Evolutionary conservation across 2,113 vertebrate genomes (phyloP).

Genomic region (Takifugu bimaculatus): DNA sequence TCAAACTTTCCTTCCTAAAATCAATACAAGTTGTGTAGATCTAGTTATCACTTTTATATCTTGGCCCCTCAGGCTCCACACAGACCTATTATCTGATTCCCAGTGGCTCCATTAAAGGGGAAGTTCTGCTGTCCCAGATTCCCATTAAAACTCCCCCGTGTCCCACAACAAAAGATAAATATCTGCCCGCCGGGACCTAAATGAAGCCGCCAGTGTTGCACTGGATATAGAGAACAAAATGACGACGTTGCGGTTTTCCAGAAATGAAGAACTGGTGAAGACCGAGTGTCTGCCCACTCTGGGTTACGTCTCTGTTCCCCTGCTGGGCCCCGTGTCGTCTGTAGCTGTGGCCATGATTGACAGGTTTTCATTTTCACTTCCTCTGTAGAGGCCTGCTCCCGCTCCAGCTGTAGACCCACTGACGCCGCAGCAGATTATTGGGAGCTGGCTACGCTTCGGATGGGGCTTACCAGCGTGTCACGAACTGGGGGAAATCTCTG

Average conservation of each 20-base stretch:
- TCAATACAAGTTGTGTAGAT: conserved; percentile 2
- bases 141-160: conserved; percentile 41
- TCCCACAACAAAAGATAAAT: conserved; percentile 24
- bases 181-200: neutral
- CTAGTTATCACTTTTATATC: conserved; percentile 33
- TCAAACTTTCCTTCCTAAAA: neutral
- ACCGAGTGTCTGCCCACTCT: too few relatives aligned
- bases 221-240: too few relatives aligned
- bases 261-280: too few relatives aligned
- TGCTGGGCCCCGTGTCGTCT: too few relatives aligned
- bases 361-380: conserved; percentile 56
- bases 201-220: neutral
- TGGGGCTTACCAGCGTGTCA: too few relatives aligned
- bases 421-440: too few relatives aligned
- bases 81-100: conserved; percentile 52
- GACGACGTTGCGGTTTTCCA: too few relatives aligned
- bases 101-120: conserved; percentile 39
- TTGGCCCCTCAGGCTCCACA: conserved; percentile 39
- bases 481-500: too few relatives aligned
- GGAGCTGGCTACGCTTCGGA: too few relatives aligned
- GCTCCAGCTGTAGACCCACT: conserved; percentile 2
- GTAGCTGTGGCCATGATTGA: neutral
- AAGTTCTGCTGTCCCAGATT: conserved; percentile 52
- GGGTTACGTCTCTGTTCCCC: too few relatives aligned
- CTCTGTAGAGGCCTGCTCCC: conserved; percentile 33